Percentiles rank a stretch among this genome's conserved stretches.
Evolutionary conservation across 2,113 vertebrate genomes (phyloP).

Genomic region (Neogale vison): DNA sequence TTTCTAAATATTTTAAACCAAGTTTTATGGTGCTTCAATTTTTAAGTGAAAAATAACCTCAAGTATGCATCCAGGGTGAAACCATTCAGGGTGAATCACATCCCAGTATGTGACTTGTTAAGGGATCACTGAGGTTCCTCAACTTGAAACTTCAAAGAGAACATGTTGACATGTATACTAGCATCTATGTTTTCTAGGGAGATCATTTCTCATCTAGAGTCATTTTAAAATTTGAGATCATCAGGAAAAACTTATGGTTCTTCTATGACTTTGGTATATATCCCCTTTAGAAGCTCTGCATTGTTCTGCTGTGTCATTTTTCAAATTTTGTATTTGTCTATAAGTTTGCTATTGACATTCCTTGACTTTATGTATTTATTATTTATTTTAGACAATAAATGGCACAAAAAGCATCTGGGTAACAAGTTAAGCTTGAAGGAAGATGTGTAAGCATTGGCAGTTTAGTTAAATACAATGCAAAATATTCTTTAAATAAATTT

Average conservation of each 20-base stretch:
- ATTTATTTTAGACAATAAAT: not conserved
- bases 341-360: not conserved
- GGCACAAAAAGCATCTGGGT: not conserved
- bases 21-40: not conserved
- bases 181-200: not conserved
- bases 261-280: not conserved
- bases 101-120: not conserved
- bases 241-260: not conserved
- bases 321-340: not conserved
- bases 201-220: not conserved
- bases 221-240: not conserved
- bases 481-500: not conserved
- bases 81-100: not conserved
- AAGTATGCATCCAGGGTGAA: not conserved
- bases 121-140: not conserved
- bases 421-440: not conserved
- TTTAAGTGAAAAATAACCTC: not conserved
- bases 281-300: not conserved
- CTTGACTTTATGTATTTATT: not conserved
- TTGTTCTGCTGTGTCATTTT: not conserved
- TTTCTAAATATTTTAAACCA: slow-evolving; percentile 2
- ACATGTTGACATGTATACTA: not conserved
- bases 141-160: not conserved
- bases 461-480: not conserved
- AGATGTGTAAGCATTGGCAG: not conserved